Base-by-base conservation (phyloP, 2,113 vertebrate species). In the Cryptotis parvus region DNA sequence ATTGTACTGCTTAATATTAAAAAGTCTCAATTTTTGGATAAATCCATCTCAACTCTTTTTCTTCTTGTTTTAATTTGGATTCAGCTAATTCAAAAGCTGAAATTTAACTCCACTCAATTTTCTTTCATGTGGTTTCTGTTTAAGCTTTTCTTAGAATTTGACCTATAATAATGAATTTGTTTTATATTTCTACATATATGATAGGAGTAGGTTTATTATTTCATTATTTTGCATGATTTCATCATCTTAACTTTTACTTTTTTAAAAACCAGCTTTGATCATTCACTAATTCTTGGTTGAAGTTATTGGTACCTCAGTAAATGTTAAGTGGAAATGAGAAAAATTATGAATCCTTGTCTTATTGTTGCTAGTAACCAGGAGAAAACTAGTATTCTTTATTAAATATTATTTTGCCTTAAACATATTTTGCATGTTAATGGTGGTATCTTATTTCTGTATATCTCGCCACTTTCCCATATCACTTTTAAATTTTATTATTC, bases 231-330 rank as follows among this genome's bases (percentile, higher is more conserved):
- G 52, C 75, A 6, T 89, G 3, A 70, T 91, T 5, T 77, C 26
- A n/a, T n/a, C n/a, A 82, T 52, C 12, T 92, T 86, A 73, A 45
- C 77, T 91, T 63, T 91, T 91, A 75, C 6, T 63, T 74, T 39
- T 39, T 78, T 75, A 55, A 20, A 72, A 18, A 89, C 14, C 90
- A 37, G 37, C 39, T 43, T 94, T 81, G 69, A 10, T 92, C 87
- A 16, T 84, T 76, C 49, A 58, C n/a, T 63, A 33, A 74, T 87
- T 31, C 49, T 24, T 81, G 73, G 84, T 66, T 90, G 45, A 18
- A 24, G 20, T 74, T 8, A 7, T 26, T 83, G 69, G 33, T 94
- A 80, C 27, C 24, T 87, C 31, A 35, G 24, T 43, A 18, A 82
- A 33, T 81, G 16, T 87, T 84, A 20, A 4, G 29, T 31, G 49